Evolutionary conservation across 30 jellyfish, hydroid and myxozoan genomes (phyloP).

Genomic region (Pseudorhiza aurosa): DNA sequence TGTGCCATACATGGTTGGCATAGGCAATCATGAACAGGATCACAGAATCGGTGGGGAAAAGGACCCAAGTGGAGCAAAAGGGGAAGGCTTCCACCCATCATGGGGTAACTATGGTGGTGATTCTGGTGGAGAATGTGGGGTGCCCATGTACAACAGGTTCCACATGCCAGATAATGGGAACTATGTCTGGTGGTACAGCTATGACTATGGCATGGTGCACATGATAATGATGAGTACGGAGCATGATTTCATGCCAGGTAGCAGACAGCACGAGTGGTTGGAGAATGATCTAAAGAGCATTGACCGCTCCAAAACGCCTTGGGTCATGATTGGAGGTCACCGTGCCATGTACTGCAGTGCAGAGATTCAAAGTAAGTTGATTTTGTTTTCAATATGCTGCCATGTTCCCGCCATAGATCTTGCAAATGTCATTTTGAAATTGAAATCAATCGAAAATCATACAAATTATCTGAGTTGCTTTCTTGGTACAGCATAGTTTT

Average conservation of each 20-base stretch:
- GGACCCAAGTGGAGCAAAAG: conserved; percentile 86
- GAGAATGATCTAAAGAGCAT: conserved; percentile 73
- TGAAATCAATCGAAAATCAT: too few species aligned
- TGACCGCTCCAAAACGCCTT: conserved; percentile 81
- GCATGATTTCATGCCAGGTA: conserved; percentile 71
- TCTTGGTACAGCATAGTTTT: too few species aligned
- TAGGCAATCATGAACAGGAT: conserved; percentile 93
- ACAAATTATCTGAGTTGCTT: too few species aligned
- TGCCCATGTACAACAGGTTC: conserved; percentile 85
- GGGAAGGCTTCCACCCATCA: conserved; percentile 81
- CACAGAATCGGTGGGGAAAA: conserved; percentile 79
- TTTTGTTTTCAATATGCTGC: neutral
- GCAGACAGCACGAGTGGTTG: conserved; percentile 84
- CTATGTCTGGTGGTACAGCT: conserved; percentile 87
- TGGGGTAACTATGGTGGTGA: conserved; percentile 88
- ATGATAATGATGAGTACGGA: conserved; percentile 86
- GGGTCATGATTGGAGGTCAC: conserved; percentile 86
- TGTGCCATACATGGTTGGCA: conserved; percentile 88
- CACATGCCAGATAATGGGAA: conserved; percentile 96
- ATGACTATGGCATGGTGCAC: conserved; percentile 82
- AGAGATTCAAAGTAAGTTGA: conserved; percentile 29
- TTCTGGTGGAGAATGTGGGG: conserved; percentile 97
- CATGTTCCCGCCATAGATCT: too few species aligned
- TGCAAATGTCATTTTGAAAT: too few species aligned
- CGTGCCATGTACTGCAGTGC: conserved; percentile 88